Evolutionary conservation across 2,113 vertebrate genomes (phyloP).

Genomic region (Lonchura striata): DNA sequence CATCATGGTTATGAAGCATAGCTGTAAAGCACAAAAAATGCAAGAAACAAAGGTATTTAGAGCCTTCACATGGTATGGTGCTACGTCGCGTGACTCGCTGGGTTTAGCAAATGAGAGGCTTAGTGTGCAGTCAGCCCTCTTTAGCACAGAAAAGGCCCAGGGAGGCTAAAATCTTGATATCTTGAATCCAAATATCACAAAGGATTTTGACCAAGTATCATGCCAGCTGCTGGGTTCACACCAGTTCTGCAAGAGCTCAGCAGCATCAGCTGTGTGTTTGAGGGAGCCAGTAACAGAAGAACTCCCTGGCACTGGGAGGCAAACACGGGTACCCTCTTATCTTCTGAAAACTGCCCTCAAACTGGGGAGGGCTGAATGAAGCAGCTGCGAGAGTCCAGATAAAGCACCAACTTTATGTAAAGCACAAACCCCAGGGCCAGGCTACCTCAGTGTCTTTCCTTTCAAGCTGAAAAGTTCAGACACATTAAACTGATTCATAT

Average conservation of each 20-base stretch:
- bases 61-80: neutral
- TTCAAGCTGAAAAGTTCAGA: neutral
- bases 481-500: neutral
- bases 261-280: neutral
- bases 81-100: accelerated
- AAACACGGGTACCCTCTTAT: neutral
- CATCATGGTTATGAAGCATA: neutral
- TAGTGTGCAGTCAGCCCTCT: neutral
- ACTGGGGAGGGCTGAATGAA: accelerated
- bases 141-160: neutral
- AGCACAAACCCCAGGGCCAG: neutral
- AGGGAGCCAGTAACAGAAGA: neutral
- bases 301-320: neutral
- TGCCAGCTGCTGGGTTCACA: neutral
- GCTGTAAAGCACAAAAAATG: neutral
- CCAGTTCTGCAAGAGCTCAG: neutral
- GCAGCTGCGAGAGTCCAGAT: neutral
- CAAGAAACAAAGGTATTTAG: neutral
- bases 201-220: neutral
- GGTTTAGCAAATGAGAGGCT: neutral
- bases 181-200: neutral
- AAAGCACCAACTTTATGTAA: neutral
- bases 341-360: neutral
- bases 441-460: neutral
- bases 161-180: neutral